These are phyloP conservation scores for Pseudorhiza aurosa DNA, from an alignment of 30 jellyfish, hydroid and myxozoan species.

Conservation along the genomic window DNA sequence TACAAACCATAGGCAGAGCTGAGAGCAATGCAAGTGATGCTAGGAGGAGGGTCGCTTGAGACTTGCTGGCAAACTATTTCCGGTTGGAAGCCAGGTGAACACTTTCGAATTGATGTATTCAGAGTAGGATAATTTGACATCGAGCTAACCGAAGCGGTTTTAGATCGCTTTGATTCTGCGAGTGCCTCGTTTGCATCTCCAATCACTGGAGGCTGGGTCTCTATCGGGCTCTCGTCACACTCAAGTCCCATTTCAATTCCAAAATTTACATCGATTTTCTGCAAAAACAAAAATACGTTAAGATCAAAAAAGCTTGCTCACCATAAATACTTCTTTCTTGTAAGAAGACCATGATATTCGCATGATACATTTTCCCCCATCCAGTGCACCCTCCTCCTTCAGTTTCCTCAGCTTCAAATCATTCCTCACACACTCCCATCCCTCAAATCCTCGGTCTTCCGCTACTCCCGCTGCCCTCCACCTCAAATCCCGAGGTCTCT, in stretches of 20 bases:
- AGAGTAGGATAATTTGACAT: conserved; percentile 48
- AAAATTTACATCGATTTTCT: conserved; percentile 89
- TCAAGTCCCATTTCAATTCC: conserved; percentile 82
- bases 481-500: no score
- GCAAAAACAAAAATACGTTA: no score
- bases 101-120: conserved; percentile 55
- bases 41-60: conserved; percentile 83
- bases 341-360: no score
- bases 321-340: no score
- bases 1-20: conserved; percentile 96
- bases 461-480: no score
- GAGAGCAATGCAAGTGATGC: conserved; percentile 75
- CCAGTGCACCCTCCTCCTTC: no score
- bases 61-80: conserved; percentile 82
- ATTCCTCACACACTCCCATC: no score
- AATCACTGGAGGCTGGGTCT: conserved; percentile 28
- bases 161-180: conserved; percentile 21
- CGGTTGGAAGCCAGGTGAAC: conserved; percentile 97
- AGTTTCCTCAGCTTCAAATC: no score
- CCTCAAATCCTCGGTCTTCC: no score
- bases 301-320: no score
- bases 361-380: no score
- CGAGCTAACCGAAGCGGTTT: conserved; percentile 9
- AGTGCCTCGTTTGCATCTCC: conserved; percentile 3
- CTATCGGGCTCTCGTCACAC: conserved; percentile 74